Evolutionary conservation across 2,113 vertebrate genomes (phyloP).

Genomic region (Antechinus flavipes): DNA sequence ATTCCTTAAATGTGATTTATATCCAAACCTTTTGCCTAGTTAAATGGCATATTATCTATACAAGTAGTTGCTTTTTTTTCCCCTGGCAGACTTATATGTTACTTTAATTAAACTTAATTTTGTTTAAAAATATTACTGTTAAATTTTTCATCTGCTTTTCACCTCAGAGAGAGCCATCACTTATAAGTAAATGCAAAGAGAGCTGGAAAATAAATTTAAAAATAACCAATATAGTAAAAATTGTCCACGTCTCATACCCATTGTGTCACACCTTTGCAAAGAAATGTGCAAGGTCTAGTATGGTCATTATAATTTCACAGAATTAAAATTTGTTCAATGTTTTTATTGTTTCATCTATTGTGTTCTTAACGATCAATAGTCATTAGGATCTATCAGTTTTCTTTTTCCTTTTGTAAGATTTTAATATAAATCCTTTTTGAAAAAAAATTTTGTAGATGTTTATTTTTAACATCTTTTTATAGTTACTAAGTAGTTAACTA

Average conservation of each 20-base stretch:
- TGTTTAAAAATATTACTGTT: neutral
- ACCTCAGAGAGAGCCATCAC: neutral
- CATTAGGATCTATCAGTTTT: no score
- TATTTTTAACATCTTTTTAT: no score
- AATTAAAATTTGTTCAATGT: no score
- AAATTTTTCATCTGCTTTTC: neutral
- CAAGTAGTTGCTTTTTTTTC: neutral
- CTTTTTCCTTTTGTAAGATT: no score
- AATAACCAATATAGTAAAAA: neutral
- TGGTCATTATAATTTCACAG: no score
- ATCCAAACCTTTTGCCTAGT: conserved; percentile 36
- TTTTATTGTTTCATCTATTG: no score
- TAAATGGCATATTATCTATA: conserved; percentile 36
- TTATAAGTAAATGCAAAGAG: neutral
- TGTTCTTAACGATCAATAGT: no score
- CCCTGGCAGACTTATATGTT: neutral
- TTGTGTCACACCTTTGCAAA: neutral
- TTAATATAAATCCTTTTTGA: no score
- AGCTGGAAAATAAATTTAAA: neutral
- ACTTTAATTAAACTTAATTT: neutral
- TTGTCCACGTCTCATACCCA: neutral
- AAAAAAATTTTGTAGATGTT: no score
- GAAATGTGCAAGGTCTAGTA: neutral
- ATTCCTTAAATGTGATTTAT: conserved; percentile 43
- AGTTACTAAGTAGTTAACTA: no score